Base-by-base conservation (phyloP, 1,140 invertebrate species). In the Drosophila auraria region DNA sequence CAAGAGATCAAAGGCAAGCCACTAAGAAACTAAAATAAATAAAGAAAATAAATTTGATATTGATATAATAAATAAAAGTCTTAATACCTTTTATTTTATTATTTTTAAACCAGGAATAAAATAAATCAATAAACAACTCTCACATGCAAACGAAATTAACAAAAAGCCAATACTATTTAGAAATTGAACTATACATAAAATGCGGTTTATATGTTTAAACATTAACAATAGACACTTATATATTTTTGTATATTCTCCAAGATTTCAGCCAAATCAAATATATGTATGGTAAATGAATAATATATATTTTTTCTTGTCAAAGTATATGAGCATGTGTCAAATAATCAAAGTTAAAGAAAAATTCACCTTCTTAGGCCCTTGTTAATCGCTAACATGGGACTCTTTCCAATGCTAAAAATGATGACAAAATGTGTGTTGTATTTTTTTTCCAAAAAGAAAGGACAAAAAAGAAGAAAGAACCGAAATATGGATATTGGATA, bases 281-380 rank as follows among this genome's bases (percentile, higher is more conserved):
- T 38, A 38, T 38, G 20, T 38, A 54, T 54, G 53, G 12, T 61
- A 33, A 59, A 42, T 27, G 25, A 60, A 64, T 17, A 23, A 38
- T 38, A 38, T 56, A 38, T 38, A 38, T 38, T 9, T 42, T n/a
- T 56, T 23, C 33, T 23, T 38, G 53, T 23, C 53, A 56, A 56
- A 56, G 53, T 38, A 56, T 40, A 50, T 62, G 45, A 79, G 66
- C 38, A 33, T 9, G 49, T 58, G 40, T 61, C 54, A 90, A 90
- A 90, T 84, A 69, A 84, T 77, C 63, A 91, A 92, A 78, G 70
- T 79, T 65, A 80, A 78, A 56, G 53, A 56, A 61, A 71, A 91
- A 91, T 91, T 92, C 96, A 97, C 96, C 96, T 96, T 94, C 97
- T 96, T 93, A 97, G 95, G 94, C 96, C 96, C 95, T 97, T 97